A percentile compares a stretch with the other conserved stretches of the same genome.
phyloP scores from a whole-genome alignment of 2,113 vertebrate species.

The Miniopterus natalensis region DNA sequence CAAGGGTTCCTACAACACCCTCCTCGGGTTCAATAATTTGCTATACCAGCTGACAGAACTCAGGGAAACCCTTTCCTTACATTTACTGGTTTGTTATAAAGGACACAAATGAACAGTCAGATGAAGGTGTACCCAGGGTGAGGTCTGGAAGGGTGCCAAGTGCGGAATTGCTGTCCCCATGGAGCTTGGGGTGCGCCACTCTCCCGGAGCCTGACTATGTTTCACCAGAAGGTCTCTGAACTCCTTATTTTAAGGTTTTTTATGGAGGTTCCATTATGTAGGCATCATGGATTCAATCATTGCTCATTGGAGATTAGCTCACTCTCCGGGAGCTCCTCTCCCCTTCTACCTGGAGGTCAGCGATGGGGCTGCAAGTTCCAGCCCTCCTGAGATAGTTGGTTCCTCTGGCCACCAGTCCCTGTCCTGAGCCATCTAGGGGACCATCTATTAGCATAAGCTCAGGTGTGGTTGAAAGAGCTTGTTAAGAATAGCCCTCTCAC shows the following conservation, averaged over 20 bases:
- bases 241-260: not conserved
- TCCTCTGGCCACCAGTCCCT: not conserved
- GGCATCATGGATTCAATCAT: accelerated
- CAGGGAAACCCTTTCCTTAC: not conserved
- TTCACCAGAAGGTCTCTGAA: too few relatives aligned
- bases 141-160: not conserved
- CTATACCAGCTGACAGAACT: not conserved
- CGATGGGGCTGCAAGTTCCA: not conserved
- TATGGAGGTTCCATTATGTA: not conserved
- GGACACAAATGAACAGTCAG: not conserved
- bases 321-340: not conserved
- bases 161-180: not conserved
- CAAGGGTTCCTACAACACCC: accelerated
- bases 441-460: not conserved
- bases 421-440: not conserved
- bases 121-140: accelerated
- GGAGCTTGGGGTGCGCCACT: not conserved
- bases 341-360: not conserved
- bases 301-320: not conserved
- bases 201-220: accelerated
- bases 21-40: too few relatives aligned
- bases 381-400: not conserved
- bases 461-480: not conserved
- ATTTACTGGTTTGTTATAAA: not conserved
- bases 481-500: not conserved